Conservation (phyloP, 1,140 invertebrate species). For the Whitmania pigra region DNA sequence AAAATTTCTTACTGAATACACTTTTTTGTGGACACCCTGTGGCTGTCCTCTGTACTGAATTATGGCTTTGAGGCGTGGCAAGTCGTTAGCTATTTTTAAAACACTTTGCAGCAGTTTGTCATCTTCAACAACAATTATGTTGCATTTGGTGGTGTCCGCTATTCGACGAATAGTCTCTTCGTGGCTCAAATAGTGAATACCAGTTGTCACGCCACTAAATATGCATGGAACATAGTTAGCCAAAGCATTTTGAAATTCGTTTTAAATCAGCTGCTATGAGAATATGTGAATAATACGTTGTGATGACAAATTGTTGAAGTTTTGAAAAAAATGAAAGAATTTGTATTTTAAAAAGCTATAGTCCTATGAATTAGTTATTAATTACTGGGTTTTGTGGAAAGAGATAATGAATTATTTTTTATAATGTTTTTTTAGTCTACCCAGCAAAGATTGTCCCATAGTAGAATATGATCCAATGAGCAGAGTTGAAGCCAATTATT, state of each 20-base stretch:
- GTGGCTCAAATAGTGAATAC: constrained; percentile 76
- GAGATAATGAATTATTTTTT: constrained; percentile 1
- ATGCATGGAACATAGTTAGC: too few relatives aligned
- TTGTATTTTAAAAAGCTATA: too few relatives aligned
- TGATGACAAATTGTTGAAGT: too few relatives aligned
- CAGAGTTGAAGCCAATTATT: constrained; percentile 78
- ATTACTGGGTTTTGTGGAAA: too few relatives aligned
- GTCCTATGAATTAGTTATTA: too few relatives aligned
- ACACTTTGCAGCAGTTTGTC: constrained; percentile 58
- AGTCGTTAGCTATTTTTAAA: constrained; percentile 51
- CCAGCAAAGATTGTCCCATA: constrained; percentile 76
- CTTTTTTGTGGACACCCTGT: constrained; percentile 35
- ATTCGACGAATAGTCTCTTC: constrained; percentile 65
- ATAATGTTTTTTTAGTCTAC: constrained; percentile 47
- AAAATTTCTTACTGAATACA: constrained; percentile 6
- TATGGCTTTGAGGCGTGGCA: constrained; percentile 63
- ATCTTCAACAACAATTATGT: constrained; percentile 74
- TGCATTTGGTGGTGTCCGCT: constrained; percentile 55
- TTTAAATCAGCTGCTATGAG: too few relatives aligned
- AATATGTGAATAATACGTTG: too few relatives aligned
- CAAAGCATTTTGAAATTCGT: too few relatives aligned
- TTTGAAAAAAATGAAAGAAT: too few relatives aligned
- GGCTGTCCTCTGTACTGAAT: constrained; percentile 63
- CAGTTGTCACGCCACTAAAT: constrained; percentile 61
- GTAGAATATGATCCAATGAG: constrained; percentile 77